phyloP scores from a whole-genome alignment of 2,888 invertebrate genomes.

The Brachypterus glaber region DNA sequence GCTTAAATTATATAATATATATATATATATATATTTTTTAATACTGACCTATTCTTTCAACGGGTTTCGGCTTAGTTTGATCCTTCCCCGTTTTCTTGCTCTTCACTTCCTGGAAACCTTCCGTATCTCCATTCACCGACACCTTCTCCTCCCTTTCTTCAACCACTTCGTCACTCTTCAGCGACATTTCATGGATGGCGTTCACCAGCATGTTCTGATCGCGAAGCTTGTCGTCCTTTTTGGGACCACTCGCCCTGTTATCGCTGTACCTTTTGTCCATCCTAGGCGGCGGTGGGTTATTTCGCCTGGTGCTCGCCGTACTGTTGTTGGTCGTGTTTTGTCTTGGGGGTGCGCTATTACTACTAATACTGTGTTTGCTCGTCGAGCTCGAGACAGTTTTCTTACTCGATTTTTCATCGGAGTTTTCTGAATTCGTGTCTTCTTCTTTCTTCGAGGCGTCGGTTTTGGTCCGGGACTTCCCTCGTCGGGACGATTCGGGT shows the following conservation, averaged over 20 bases:
- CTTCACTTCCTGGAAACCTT: conserved; percentile 77
- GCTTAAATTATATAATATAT: too few species aligned
- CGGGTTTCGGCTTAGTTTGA: conserved; percentile 37
- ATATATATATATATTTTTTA: too few species aligned
- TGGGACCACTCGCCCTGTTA: conserved; percentile 29
- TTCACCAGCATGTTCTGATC: conserved; percentile 49
- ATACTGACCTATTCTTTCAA: conserved; percentile 23
- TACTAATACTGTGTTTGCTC: conserved; percentile 16
- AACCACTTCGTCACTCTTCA: conserved; percentile 35
- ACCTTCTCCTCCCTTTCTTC: conserved; percentile 37
- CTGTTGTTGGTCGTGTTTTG: conserved; percentile 23
- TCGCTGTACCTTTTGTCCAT: conserved; percentile 25
- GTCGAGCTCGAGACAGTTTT: conserved; percentile 17
- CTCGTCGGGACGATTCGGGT: conserved; percentile 8
- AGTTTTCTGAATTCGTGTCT: conserved; percentile 69
- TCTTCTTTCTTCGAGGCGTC: conserved; percentile 27
- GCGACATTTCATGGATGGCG: conserved; percentile 39
- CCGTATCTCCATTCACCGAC: conserved; percentile 45
- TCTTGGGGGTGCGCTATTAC: conserved; percentile 22
- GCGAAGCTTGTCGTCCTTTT: conserved; percentile 38
- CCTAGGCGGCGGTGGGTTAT: conserved; percentile 27
- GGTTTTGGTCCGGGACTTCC: conserved; percentile 25
- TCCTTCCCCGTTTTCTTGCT: conserved; percentile 69
- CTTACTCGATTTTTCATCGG: conserved; percentile 46
- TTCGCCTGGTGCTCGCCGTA: conserved; percentile 23